Evolutionary conservation across 2,888 invertebrate species (phyloP).

Genomic region (Lissonota sp.): DNA sequence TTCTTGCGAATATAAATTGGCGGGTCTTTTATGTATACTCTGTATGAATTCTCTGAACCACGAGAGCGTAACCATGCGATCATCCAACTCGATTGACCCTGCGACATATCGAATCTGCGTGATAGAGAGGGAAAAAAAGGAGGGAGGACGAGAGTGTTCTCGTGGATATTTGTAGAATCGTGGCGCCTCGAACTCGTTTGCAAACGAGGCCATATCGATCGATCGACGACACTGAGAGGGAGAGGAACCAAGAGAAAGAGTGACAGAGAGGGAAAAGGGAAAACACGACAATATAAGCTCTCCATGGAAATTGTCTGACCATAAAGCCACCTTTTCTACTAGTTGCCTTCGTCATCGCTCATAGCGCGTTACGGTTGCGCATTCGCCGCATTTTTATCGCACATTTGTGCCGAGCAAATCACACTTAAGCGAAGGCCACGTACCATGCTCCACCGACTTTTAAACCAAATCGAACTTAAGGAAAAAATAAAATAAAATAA

Average conservation of each 20-base stretch:
- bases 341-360: slow-evolving; percentile 3
- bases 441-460: neutral
- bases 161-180: slow-evolving; percentile 34
- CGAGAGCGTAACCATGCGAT: slow-evolving; percentile 8
- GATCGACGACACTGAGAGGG: slow-evolving; percentile 19
- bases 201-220: slow-evolving; percentile 54
- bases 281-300: slow-evolving; percentile 27
- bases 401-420: neutral
- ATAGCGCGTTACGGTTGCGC: slow-evolving; percentile 21
- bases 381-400: slow-evolving; percentile 13
- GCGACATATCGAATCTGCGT: slow-evolving; percentile 53
- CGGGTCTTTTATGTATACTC: slow-evolving; percentile 14
- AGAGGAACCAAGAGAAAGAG: neutral
- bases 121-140: neutral
- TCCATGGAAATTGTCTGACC: slow-evolving; percentile 49
- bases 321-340: slow-evolving; percentile 49
- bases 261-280: slow-evolving; percentile 2
- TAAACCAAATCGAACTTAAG: neutral
- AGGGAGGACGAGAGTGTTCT: neutral
- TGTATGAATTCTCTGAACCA: slow-evolving; percentile 17
- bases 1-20: slow-evolving; percentile 12
- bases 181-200: slow-evolving; percentile 25
- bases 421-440: neutral
- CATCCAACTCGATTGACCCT: slow-evolving; percentile 60
- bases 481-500: neutral